Base-by-base conservation (phyloP, 2,888 invertebrate species). In the Napeogenes sylphis region DNA sequence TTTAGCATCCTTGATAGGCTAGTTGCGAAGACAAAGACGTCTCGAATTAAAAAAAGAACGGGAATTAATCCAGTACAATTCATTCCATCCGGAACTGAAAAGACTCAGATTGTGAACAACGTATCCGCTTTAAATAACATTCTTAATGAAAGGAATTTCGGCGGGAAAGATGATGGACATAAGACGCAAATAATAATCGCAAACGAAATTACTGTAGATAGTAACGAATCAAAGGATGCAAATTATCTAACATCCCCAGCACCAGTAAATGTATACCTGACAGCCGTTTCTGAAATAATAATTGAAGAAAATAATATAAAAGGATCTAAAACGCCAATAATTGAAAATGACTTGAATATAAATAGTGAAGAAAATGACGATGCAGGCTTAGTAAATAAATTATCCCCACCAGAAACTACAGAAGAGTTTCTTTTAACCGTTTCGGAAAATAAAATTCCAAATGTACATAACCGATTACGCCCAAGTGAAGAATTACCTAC, bases 401-500 rank as follows among this genome's bases (percentile, higher is more conserved):
- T 30, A 8, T 30, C 51, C 3, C 30, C 51, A 6, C 21, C 30
- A 30, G 51, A 51, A 30, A 30, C 61, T 2, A 46, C 55, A 42
- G 53, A 65, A 21, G 21, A 51, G 21, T 30, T 51, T 30, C 46
- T 21, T 6, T 12, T 61, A 47, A 45, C 65, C 3, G 51, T 30
- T 51, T 2, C 51, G 4, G 51, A 30, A 30, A 12, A 21, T 30
- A 51, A 51, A 51, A 30, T 51, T 10, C 30, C 6, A 10, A 30
- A 30, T 51, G 14, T 47, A 4, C 14, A 5, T 47, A 47, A 47
- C n/a, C 12, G 12, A 47, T 51, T 51, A 51, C 14, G 73, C 61
- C 65, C 74, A 30, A 77, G 68, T 64, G 78, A 79, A 57, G 71
- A 75, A 56, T 61, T 81, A 53, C 85, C 85, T 3, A 78, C 87